Base-by-base conservation (phyloP, 2,113 vertebrate genomes). In the Elephas maximus region DNA sequence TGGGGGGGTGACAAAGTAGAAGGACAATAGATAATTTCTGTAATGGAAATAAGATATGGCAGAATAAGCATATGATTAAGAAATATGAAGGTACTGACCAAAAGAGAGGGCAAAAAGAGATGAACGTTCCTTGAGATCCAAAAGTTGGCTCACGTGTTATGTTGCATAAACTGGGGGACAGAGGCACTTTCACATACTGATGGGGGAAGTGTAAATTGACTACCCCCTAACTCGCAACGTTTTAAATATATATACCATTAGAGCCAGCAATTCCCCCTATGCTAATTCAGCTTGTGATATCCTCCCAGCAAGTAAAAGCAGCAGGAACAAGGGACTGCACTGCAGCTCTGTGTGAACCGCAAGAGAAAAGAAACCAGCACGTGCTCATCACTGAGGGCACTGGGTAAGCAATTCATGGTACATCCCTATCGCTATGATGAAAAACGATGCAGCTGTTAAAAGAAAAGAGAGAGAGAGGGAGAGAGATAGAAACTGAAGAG, bases 201-300 rank as follows among this genome's bases (percentile, higher is more conserved):
- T 10, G 24, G 80, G 53, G 48, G 15, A 45, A 33, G 37, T n/a
- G 18, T 24, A 76, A 63, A 26, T 0, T 24, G 78, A 82, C 12
- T 0, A 28, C 2, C 7, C 3, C 21, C 63, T 48, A 48, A 26
- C 3, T 1, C 86, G 82, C 37, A 71, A 20, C 33, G 12, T 44
- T 14, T 23, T 30, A 48, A 41, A 12, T 41, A 7, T 18, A 30
- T n/a, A 23, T 0, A 30, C 12, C 67, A 63, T 14, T 1, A 24
- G 79, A 48, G 44, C 28, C 5, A 6, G 88, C 17, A 20, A 28
- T 26, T 63, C 28, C 62, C 77, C 65, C 85, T 11, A 1, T 4
- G 20, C 21, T 26, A 8, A 60, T n/a, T n/a, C 1, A 73, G 60
- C 8, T 23, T 17, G 6, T 3, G 20, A 5, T 0, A 2, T 0